Evolutionary conservation across 2,888 invertebrate genomes (phyloP).

Genomic region (Asteroscopus sphinx): DNA sequence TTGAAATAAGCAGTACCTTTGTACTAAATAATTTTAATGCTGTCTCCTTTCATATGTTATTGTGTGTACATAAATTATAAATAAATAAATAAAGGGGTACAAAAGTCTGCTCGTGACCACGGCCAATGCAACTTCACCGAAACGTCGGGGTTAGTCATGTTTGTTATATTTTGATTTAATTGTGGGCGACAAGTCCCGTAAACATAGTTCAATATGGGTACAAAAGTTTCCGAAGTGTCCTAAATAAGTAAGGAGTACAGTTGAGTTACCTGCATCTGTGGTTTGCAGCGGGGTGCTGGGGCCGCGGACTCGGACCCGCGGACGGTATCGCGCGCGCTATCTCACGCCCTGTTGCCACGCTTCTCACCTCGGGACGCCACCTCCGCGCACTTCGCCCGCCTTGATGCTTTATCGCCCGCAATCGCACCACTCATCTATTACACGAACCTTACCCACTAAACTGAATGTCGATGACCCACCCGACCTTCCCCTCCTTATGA

Average conservation of each 20-base stretch:
- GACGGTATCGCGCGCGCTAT: conserved; percentile 79
- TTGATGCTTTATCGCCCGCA: conserved; percentile 80
- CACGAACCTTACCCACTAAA: conserved; percentile 81
- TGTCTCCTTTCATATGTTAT: no score
- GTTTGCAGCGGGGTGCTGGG: conserved; percentile 31
- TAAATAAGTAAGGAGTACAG: conserved; percentile 20
- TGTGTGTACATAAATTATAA: no score
- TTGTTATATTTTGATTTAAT: no score
- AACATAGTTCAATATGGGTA: neutral
- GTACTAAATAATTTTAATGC: no score
- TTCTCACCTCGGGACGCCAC: conserved; percentile 86
- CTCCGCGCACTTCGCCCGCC: conserved; percentile 73
- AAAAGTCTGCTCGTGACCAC: no score
- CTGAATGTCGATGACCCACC: conserved; percentile 77
- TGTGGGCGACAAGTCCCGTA: no score
- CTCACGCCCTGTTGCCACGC: conserved; percentile 86
- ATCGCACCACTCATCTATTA: conserved; percentile 84
- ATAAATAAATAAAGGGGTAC: no score
- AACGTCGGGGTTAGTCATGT: no score
- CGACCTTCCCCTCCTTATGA: conserved; percentile 71
- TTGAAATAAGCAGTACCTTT: no score
- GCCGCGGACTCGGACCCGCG: conserved; percentile 39
- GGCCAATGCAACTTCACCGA: no score
- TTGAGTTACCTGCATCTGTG: conserved; percentile 38
- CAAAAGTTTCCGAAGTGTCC: conserved; percentile 20